A percentile compares a stretch with the other conserved stretches of the same genome.
phyloP scores from a whole-genome alignment of 2,113 vertebrate genomes.

The Cyphomyrus plagiostoma region DNA sequence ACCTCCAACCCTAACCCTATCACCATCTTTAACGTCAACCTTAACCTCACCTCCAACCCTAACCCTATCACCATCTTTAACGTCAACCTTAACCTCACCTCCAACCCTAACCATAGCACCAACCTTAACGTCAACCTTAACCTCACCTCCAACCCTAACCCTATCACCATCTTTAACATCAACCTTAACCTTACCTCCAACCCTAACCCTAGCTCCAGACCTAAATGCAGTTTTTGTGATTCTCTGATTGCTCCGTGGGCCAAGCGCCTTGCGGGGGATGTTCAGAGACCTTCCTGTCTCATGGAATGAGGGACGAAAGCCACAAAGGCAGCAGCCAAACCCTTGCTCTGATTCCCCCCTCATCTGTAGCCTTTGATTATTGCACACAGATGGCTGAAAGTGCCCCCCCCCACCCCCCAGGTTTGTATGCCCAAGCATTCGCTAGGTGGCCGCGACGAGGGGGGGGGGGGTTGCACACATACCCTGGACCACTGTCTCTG shows the following conservation, averaged over 20 bases:
- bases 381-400: slow-evolving; percentile 65
- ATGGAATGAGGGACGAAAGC: slow-evolving; percentile 19
- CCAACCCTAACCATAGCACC: too few species aligned
- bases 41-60: too few species aligned
- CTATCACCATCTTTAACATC: not conserved
- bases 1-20: too few species aligned
- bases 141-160: not conserved
- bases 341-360: slow-evolving; percentile 56
- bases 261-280: not conserved
- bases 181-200: not conserved
- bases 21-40: too few species aligned
- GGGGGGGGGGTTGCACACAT: slow-evolving; percentile 23
- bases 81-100: too few species aligned
- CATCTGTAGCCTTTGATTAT: slow-evolving; percentile 46
- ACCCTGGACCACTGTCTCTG: slow-evolving; percentile 33
- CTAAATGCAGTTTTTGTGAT: slow-evolving; percentile 50
- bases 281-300: slow-evolving; percentile 37
- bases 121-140: not conserved
- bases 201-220: not conserved
- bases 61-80: too few species aligned
- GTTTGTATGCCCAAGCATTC: slow-evolving; percentile 44
- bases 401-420: slow-evolving; percentile 37
- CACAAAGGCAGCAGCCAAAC: slow-evolving; percentile 58
- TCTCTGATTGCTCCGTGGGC: slow-evolving; percentile 5
- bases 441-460: slow-evolving; percentile 28